A percentile compares a stretch with the other conserved stretches of the same genome.
phyloP scores from a whole-genome alignment of 2,113 vertebrate species.

The Epinephelus cyanopodus region DNA sequence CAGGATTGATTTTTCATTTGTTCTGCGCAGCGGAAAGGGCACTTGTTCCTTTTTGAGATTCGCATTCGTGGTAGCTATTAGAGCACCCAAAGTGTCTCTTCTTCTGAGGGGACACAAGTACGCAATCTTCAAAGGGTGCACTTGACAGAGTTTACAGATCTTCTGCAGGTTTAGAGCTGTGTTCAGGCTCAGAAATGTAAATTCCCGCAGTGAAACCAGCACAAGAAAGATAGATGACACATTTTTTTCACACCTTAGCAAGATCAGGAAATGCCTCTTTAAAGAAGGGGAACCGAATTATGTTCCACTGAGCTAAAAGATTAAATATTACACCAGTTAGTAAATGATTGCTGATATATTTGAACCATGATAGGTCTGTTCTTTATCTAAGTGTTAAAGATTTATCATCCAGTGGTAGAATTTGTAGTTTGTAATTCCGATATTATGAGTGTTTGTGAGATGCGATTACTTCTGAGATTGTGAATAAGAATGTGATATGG shows the following conservation, averaged over 20 bases:
- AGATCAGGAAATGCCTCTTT: slow-evolving; percentile 22
- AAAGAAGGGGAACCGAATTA: slow-evolving; percentile 14
- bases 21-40: slow-evolving; percentile 35
- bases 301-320: not conserved
- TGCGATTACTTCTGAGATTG: not conserved
- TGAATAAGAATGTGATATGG: not conserved
- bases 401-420: not conserved
- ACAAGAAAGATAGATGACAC: not conserved
- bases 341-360: not conserved
- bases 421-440: not conserved
- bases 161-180: slow-evolving; percentile 9
- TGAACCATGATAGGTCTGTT: not conserved
- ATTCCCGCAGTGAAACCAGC: not conserved
- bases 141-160: not conserved
- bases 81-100: not conserved
- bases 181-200: slow-evolving; percentile 22
- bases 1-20: slow-evolving; percentile 69
- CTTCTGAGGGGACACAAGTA: not conserved
- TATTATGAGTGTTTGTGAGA: not conserved
- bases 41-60: slow-evolving; percentile 47
- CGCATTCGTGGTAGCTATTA: slow-evolving; percentile 31
- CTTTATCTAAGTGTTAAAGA: not conserved
- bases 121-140: slow-evolving; percentile 8
- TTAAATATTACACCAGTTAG: not conserved
- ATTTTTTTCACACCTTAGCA: not conserved